Evolutionary conservation across 2,113 vertebrate species (phyloP).

Genomic region (Cryptomyrus ogoouensis): DNA sequence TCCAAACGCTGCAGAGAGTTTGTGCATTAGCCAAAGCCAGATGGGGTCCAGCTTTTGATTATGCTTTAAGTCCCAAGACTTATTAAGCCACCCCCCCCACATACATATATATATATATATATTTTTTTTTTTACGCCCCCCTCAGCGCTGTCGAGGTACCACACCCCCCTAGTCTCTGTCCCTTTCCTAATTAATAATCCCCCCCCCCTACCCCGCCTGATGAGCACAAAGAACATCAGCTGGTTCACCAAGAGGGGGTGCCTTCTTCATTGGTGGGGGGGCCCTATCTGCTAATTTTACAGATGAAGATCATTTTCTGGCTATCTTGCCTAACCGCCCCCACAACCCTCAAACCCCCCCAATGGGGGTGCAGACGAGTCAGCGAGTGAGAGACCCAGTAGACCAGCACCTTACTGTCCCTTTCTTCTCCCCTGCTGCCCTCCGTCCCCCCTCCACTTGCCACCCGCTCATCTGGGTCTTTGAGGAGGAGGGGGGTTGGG

Average conservation of each 20-base stretch:
- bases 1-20: neutral
- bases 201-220: constrained; percentile 44
- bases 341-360: neutral
- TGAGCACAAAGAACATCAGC: constrained; percentile 43
- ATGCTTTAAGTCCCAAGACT: neutral
- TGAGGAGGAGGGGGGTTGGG: neutral
- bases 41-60: neutral
- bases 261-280: neutral
- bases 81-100: neutral
- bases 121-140: too few relatives aligned
- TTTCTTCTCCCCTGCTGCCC: neutral
- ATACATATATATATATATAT: neutral
- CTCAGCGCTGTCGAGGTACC: neutral
- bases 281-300: neutral
- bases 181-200: constrained; percentile 44
- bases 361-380: too few relatives aligned
- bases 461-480: neutral
- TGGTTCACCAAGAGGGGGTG: constrained; percentile 13
- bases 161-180: constrained; percentile 28
- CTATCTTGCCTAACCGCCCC: neutral
- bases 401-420: neutral
- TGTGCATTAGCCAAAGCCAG: neutral
- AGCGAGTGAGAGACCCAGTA: neutral
- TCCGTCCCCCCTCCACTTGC: neutral
- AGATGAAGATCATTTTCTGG: neutral